Percentiles rank a stretch among this genome's conserved stretches.
Evolutionary conservation across 2,113 vertebrate species (phyloP).

Genomic region (Scomber japonicus): DNA sequence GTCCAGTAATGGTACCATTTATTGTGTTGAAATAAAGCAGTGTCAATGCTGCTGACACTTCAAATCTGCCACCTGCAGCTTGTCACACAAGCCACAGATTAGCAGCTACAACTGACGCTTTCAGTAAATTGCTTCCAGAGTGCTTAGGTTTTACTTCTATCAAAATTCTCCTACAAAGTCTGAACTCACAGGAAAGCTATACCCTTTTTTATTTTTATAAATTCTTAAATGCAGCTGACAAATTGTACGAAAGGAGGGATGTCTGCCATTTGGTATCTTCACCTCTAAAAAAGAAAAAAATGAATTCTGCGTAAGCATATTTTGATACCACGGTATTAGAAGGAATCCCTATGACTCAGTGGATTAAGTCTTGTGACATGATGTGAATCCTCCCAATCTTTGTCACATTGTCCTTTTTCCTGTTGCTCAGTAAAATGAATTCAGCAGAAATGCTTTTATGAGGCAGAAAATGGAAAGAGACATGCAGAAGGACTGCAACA

Average conservation of each 20-base stretch:
- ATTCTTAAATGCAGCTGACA: conserved; percentile 46
- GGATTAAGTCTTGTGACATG: conserved; percentile 74
- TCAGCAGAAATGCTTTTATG: conserved; percentile 52
- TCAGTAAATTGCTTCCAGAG: conserved; percentile 58
- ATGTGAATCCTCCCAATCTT: conserved; percentile 71
- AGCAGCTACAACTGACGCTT: conserved; percentile 57
- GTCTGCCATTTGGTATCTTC: conserved; percentile 44
- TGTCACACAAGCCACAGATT: conserved; percentile 59
- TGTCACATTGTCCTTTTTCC: conserved; percentile 59
- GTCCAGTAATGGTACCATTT: background rate
- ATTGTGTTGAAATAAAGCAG: conserved; percentile 47
- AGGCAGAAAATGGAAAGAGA: conserved; percentile 53
- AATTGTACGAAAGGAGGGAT: conserved; percentile 44
- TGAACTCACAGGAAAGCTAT: conserved; percentile 28
- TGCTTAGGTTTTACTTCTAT: conserved; percentile 49
- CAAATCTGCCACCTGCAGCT: conserved; percentile 61
- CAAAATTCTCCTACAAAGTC: conserved; percentile 43
- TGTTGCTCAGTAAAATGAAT: conserved; percentile 65
- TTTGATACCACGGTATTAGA: conserved; percentile 52
- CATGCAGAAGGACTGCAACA: conserved; percentile 37
- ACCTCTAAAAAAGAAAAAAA: conserved; percentile 53
- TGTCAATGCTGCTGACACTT: conserved; percentile 52
- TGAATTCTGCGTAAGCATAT: conserved; percentile 66
- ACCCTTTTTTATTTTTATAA: conserved; percentile 35
- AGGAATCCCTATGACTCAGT: conserved; percentile 58